Evolutionary conservation across 2,888 invertebrate genomes (phyloP).

Genomic region (Oligia strigilis): DNA sequence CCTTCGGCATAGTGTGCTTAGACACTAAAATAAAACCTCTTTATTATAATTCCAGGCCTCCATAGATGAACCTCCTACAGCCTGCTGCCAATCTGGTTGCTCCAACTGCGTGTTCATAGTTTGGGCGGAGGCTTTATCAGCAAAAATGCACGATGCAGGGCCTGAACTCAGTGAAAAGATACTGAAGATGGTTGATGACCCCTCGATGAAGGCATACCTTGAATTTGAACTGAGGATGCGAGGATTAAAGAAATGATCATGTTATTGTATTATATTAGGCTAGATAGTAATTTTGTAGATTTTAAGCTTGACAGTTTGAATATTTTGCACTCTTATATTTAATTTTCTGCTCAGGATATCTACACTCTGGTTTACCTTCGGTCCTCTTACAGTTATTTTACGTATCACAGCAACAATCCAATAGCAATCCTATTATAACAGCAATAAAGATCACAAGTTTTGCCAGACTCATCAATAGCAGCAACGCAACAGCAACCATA

Average conservation of each 20-base stretch:
- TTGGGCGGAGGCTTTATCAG: conserved; percentile 95
- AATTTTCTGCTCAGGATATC: not conserved
- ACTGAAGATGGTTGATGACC: conserved; percentile 94
- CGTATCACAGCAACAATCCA: not conserved
- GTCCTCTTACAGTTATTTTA: not conserved
- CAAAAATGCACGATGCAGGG: conserved; percentile 91
- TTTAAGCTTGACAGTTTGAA: not conserved
- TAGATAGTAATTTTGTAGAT: not conserved
- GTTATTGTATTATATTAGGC: too few relatives aligned
- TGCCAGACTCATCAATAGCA: not conserved
- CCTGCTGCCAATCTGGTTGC: conserved; percentile 98
- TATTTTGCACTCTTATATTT: not conserved
- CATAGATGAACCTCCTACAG: conserved; percentile 93
- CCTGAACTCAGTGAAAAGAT: conserved; percentile 93
- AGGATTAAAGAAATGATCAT: conserved; percentile 74
- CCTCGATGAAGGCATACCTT: conserved; percentile 95
- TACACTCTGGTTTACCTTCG: not conserved
- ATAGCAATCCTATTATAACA: not conserved
- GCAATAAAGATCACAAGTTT: not conserved
- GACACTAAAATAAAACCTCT: not conserved
- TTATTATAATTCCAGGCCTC: conserved; percentile 78
- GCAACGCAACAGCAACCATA: not conserved
- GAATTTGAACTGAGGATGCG: conserved; percentile 93
- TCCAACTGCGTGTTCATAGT: conserved; percentile 98
- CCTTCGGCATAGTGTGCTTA: too few relatives aligned